Evolutionary conservation across 1,140 invertebrate species (phyloP).

Genomic region (Leptopilina clavipes): DNA sequence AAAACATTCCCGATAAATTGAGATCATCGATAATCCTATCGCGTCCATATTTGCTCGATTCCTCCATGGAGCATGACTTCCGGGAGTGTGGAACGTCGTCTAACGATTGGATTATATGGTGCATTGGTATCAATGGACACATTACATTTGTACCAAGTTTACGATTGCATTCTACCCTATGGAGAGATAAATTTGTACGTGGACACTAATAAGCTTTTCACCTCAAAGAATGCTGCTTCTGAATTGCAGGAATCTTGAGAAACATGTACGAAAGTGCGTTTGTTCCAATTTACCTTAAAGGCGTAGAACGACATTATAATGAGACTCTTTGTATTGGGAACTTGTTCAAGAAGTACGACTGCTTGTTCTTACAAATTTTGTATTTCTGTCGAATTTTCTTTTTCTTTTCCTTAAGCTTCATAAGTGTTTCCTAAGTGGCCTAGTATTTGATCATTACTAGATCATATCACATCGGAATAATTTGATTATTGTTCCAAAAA

Average conservation of each 20-base stretch:
- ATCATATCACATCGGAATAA: no score
- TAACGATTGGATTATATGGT: constrained; percentile 57
- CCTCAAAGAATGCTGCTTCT: constrained; percentile 51
- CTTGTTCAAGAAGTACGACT: not conserved
- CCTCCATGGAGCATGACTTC: constrained; percentile 50
- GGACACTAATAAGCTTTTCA: constrained; percentile 66
- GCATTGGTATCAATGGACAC: constrained; percentile 60
- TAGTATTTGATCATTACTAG: no score
- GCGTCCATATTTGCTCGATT: constrained; percentile 39
- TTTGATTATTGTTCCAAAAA: no score
- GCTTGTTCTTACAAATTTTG: not conserved
- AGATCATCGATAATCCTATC: constrained; percentile 56
- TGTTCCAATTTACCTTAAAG: constrained; percentile 30
- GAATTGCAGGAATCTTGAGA: constrained; percentile 31
- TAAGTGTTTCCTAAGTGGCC: no score
- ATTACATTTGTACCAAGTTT: constrained; percentile 60
- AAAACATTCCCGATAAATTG: constrained; percentile 20
- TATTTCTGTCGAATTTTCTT: not conserved
- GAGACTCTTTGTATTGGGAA: constrained; percentile 2
- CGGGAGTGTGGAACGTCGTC: constrained; percentile 60
- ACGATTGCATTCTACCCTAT: constrained; percentile 69
- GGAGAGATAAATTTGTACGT: constrained; percentile 66
- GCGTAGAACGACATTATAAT: constrained; percentile 21
- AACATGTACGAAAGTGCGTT: constrained; percentile 23
- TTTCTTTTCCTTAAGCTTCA: no score